These are phyloP conservation scores for Ormyrus labotus DNA, from an alignment of 2,888 invertebrate genomes.

Conservation along the genomic window DNA sequence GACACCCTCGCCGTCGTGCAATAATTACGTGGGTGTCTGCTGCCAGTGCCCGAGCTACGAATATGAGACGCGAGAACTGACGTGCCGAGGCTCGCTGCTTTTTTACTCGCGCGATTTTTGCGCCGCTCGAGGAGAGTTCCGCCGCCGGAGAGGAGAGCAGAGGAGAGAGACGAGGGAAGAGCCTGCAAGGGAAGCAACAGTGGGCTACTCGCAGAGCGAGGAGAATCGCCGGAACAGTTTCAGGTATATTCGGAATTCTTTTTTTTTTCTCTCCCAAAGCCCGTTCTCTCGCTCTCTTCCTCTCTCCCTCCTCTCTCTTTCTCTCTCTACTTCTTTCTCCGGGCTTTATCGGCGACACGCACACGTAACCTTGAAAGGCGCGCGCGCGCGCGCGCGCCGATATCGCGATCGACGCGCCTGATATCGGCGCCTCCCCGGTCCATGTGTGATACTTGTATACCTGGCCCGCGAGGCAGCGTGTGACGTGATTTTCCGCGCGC, in stretches of 20 bases:
- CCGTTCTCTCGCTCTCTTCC: not conserved
- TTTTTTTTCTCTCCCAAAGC: slow-evolving; percentile 12
- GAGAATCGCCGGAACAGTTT: slow-evolving; percentile 48
- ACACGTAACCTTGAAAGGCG: slow-evolving; percentile 53
- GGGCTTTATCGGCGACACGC: slow-evolving; percentile 40
- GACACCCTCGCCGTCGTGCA: too few relatives aligned
- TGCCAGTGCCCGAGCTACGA: not conserved
- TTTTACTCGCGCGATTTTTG: not conserved
- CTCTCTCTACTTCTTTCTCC: not conserved
- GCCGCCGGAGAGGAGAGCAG: not conserved
- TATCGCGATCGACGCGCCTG: slow-evolving; percentile 20
- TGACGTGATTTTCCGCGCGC: not conserved
- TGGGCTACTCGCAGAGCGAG: slow-evolving; percentile 52
- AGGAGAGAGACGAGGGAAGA: slow-evolving; percentile 14
- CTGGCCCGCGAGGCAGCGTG: not conserved
- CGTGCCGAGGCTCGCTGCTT: too few relatives aligned
- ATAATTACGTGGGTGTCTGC: too few relatives aligned
- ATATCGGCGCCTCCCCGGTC: not conserved
- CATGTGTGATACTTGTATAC: not conserved
- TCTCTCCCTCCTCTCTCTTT: slow-evolving; percentile 8
- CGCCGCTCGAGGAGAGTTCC: not conserved
- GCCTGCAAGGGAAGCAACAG: slow-evolving; percentile 12
- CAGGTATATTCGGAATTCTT: slow-evolving; percentile 45
- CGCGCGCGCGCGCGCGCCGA: slow-evolving; percentile 13
- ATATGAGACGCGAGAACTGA: not conserved